A percentile compares a stretch with the other conserved stretches of the same genome.
These are phyloP conservation scores for Carassius gibelio DNA, from an alignment of 2,113 vertebrate species.

Conservation along the genomic window DNA sequence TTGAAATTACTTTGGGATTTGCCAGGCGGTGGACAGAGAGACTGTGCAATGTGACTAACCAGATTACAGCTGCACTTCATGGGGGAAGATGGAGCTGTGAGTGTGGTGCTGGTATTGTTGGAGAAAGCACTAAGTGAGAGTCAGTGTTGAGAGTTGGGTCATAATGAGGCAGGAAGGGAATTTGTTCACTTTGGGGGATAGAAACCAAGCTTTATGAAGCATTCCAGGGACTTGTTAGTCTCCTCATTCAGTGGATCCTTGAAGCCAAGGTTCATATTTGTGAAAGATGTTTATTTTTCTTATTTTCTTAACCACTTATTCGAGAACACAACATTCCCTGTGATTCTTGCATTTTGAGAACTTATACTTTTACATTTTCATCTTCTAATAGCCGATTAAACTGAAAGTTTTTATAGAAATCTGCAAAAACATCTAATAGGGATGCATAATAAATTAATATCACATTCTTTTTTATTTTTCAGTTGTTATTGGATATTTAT, in stretches of 20 bases:
- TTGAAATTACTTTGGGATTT: constrained; percentile 71
- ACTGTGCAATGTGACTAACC: constrained; percentile 71
- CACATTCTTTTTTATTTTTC: too few species aligned
- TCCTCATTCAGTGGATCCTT: neutral
- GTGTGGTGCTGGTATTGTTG: neutral
- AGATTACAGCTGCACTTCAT: constrained; percentile 64
- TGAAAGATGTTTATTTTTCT: neutral
- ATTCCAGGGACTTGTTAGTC: neutral
- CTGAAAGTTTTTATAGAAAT: neutral
- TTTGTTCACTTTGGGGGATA: constrained; percentile 3
- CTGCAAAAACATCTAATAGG: neutral
- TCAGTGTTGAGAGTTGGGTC: constrained; percentile 19
- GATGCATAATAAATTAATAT: too few species aligned
- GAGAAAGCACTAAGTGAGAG: constrained; percentile 1
- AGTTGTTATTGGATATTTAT: too few species aligned
- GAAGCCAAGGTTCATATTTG: neutral
- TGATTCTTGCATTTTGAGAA: neutral
- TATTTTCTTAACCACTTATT: neutral
- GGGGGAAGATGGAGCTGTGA: constrained; percentile 27
- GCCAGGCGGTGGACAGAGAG: constrained; percentile 62
- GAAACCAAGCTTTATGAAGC: neutral
- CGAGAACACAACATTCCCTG: neutral
- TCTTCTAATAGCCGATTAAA: neutral
- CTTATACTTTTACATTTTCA: neutral
- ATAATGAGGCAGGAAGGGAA: constrained; percentile 20